phyloP scores from a whole-genome alignment of 2,113 vertebrate species.

The Sialia sialis region DNA sequence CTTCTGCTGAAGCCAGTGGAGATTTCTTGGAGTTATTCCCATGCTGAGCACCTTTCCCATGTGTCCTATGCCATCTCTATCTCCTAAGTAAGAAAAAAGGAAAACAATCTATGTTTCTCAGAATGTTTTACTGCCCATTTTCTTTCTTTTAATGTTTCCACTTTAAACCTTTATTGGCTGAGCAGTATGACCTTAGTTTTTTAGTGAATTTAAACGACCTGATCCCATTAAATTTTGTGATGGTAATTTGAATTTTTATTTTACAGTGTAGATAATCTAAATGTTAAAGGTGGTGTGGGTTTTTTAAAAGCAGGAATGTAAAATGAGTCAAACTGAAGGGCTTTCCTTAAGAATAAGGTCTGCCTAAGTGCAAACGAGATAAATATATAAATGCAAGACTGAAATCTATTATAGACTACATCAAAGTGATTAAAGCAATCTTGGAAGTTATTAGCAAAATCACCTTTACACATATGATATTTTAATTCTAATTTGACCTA shows the following conservation, averaged over 20 bases:
- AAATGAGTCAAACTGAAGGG: not conserved
- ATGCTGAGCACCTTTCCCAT: not conserved
- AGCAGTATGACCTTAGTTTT: conserved; percentile 17
- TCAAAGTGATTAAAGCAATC: conserved; percentile 46
- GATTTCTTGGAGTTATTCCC: not conserved
- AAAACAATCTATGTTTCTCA: not conserved
- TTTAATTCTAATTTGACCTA: conserved; percentile 45
- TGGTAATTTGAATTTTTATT: conserved; percentile 47
- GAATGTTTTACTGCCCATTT: conserved; percentile 9
- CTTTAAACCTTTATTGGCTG: conserved; percentile 35
- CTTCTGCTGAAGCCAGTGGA: not conserved
- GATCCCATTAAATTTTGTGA: conserved; percentile 40
- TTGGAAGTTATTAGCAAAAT: conserved; percentile 25
- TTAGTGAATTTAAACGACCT: not conserved
- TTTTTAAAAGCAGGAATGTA: not conserved
- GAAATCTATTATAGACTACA: not conserved
- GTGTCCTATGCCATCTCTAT: not conserved
- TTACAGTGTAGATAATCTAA: conserved; percentile 16
- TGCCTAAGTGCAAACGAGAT: not conserved
- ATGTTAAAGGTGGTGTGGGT: not conserved
- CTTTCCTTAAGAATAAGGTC: not conserved
- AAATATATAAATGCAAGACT: not conserved
- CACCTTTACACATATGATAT: not conserved
- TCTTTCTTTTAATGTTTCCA: not conserved
- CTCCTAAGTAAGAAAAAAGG: not conserved